A percentile compares a stretch with the other conserved stretches of the same genome.
Evolutionary conservation across 2,113 vertebrate species (phyloP).

Genomic region (Hyperoodon ampullatus): DNA sequence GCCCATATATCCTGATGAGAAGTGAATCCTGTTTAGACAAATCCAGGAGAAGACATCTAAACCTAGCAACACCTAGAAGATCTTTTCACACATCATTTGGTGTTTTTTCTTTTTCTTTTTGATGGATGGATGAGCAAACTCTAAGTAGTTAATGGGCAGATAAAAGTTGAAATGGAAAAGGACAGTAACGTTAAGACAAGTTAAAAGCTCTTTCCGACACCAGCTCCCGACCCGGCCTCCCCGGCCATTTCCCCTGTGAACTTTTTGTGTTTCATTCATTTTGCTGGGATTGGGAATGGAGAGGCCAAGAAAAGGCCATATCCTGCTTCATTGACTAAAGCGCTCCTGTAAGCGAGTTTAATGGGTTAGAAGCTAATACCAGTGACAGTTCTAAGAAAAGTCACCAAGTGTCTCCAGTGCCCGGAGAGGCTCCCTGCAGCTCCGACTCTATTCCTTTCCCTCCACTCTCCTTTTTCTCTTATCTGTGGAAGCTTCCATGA

Average conservation of each 20-base stretch:
- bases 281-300: conserved; percentile 79
- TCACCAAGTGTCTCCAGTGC: conserved; percentile 68
- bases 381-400: conserved; percentile 87
- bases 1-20: neutral
- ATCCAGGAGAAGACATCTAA: neutral
- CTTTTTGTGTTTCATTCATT: conserved; percentile 87
- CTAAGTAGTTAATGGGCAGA: conserved; percentile 82
- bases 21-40: neutral
- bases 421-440: conserved; percentile 79
- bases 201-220: conserved; percentile 85
- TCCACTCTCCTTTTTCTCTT: conserved; percentile 75
- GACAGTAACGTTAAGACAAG: conserved; percentile 82
- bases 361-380: conserved; percentile 88
- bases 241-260: conserved; percentile 84
- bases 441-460: conserved; percentile 76
- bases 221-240: conserved; percentile 80
- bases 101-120: conserved; percentile 32
- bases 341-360: conserved; percentile 82
- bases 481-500: conserved; percentile 70
- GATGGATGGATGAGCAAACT: conserved; percentile 81
- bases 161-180: conserved; percentile 81
- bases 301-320: conserved; percentile 83
- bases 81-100: conserved; percentile 69
- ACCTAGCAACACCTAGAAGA: conserved; percentile 60
- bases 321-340: conserved; percentile 85